Evolutionary conservation across 1,140 invertebrate genomes (phyloP).

Genomic region (Diachasmimorpha longicaudata): DNA sequence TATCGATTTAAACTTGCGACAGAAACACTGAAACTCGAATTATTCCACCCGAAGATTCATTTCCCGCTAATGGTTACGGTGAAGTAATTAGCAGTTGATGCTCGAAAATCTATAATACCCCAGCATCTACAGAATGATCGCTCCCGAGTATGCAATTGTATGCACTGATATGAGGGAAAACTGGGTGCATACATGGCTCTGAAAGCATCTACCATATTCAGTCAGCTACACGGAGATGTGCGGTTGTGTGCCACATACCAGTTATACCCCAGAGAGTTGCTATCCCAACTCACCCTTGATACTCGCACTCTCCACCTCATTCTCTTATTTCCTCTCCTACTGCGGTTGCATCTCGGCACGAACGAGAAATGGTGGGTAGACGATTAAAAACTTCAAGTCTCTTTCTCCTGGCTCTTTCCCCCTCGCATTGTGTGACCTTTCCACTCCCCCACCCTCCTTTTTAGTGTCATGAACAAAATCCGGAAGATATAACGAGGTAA

Average conservation of each 20-base stretch:
- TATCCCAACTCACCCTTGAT: not conserved
- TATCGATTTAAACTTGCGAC: too few relatives aligned
- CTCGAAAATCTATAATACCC: conserved; percentile 11
- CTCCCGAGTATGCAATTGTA: not conserved
- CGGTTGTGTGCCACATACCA: not conserved
- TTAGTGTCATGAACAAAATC: not conserved
- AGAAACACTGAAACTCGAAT: too few relatives aligned
- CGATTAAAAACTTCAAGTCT: conserved; percentile 9
- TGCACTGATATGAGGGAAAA: too few relatives aligned
- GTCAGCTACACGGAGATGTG: not conserved
- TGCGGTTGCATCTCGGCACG: conserved; percentile 5
- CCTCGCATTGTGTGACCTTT: not conserved
- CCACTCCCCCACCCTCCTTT: not conserved
- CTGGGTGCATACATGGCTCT: too few relatives aligned
- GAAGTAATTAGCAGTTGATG: conserved; percentile 35
- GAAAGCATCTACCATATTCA: not conserved
- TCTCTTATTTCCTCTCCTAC: not conserved
- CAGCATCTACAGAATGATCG: not conserved
- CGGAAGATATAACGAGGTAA: not conserved
- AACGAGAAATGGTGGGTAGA: not conserved
- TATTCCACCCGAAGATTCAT: not conserved
- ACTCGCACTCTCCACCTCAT: not conserved
- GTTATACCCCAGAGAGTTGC: not conserved
- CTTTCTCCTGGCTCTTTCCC: not conserved
- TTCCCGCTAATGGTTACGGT: conserved; percentile 1